A percentile compares a stretch with the other conserved stretches of the same genome.
Evolutionary conservation across 2,113 vertebrate genomes (phyloP).

Genomic region (Indicator indicator): DNA sequence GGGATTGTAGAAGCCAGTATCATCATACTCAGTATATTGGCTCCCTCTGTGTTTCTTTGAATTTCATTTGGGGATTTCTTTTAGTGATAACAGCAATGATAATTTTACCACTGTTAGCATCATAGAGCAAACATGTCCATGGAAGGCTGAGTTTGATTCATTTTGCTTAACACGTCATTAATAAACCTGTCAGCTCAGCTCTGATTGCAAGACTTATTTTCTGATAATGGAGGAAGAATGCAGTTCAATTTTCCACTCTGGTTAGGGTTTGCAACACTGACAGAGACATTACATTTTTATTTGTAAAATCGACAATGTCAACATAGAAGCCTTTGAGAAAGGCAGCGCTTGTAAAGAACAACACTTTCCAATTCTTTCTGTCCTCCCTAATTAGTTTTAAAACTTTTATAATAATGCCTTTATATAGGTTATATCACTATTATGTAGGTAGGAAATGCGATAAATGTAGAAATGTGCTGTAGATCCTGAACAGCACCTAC

Average conservation of each 20-base stretch:
- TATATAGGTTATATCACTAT: neutral
- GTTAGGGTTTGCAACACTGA: neutral
- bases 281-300: neutral
- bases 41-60: neutral
- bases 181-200: constrained; percentile 11
- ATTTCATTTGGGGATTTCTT: neutral
- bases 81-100: neutral
- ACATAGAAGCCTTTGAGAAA: neutral
- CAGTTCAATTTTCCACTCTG: neutral
- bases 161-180: constrained; percentile 42
- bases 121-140: neutral
- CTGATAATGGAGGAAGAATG: neutral
- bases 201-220: neutral
- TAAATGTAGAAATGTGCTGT: neutral
- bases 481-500: neutral
- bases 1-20: neutral
- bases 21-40: neutral
- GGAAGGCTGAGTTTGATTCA: constrained; percentile 8
- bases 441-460: neutral
- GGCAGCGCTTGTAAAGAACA: neutral
- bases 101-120: neutral
- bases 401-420: neutral
- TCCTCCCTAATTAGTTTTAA: neutral
- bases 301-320: neutral
- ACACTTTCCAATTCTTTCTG: neutral